Evolutionary conservation across 2,797 vertebrate genomes (phyloP), one percentile per base, ranked within the genome.

Genomic region (Silurus lanzhouensis): DNA sequence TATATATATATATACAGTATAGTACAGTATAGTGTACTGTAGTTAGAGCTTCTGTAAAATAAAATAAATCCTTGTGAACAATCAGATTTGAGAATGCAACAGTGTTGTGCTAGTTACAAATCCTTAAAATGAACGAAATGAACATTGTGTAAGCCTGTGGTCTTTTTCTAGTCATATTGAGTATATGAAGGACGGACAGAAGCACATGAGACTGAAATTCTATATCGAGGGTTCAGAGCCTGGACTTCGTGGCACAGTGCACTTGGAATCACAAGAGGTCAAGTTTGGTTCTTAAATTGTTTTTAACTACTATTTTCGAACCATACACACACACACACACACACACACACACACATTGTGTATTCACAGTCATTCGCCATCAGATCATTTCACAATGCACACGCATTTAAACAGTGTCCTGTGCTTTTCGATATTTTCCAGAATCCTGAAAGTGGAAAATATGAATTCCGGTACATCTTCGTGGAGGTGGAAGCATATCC

Each of bases 171-270:
- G 98, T 90, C 97, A 98, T 81, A 2, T 92, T 48, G 96, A 98
- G 85, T 99, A 96, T 55, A 1, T 94, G 72, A 98, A 97, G 92
- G 95, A 98, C 0, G 97, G 96, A 71, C 87, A 96, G 88, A 98
- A 96, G 88, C 92, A 96, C 44, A 96, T 97, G 93, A 95, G 95
- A 71, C 92, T 99, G 52, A 98, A 96, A 91, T 99, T 99, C 94
- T 98, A 99, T 92, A 98, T 99, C 13, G 95, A 98, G 88, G 98
- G 98, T 27, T 95, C 95, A 0, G 97, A 98, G 91, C 95, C 96
- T 0, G 97, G 96, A 64, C 93, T 95, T 77, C 96, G 92, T 81
- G 98, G 98, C 88, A 98, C 96, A 0, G 98, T 98, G 74, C 96
- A 99, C 38, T 93, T 95, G 10, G 97, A 99, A 91, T 95, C 97